Evolutionary conservation across 2,888 invertebrate genomes (phyloP).

Genomic region (Pimpla rufipes): DNA sequence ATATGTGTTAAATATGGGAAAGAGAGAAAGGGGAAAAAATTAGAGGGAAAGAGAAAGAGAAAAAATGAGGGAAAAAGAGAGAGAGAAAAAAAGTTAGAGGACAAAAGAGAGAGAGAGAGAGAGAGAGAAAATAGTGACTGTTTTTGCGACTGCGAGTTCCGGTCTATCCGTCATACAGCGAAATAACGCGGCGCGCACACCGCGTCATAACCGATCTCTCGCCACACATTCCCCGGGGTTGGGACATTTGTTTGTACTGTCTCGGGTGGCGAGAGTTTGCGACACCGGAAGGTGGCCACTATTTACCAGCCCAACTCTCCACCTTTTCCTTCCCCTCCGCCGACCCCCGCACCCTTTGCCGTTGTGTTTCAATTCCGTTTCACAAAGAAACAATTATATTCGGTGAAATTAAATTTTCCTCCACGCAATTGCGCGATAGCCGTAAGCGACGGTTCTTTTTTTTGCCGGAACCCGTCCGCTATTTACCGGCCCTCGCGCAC

Average conservation of each 20-base stretch:
- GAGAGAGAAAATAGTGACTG: conserved; percentile 14
- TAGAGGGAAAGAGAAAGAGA: background rate
- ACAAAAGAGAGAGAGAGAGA: conserved; percentile 4
- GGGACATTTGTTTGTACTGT: conserved; percentile 52
- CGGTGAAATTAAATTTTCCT: background rate
- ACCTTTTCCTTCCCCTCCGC: conserved; percentile 40
- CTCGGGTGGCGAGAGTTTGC: conserved; percentile 47
- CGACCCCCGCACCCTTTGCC: conserved; percentile 7
- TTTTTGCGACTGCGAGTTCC: conserved; percentile 32
- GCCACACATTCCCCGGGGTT: conserved; percentile 52
- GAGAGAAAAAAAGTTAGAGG: background rate
- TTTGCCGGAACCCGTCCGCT: no score
- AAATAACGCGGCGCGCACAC: background rate
- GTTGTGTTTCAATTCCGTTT: conserved; percentile 42
- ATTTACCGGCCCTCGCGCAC: no score
- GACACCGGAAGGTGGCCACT: conserved; percentile 55
- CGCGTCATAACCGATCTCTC: conserved; percentile 51
- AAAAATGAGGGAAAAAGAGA: background rate
- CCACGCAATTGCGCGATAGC: background rate
- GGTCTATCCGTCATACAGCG: conserved; percentile 30
- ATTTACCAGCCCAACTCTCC: conserved; percentile 22
- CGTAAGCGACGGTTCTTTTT: background rate
- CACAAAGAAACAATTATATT: conserved; percentile 45
- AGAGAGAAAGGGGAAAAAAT: background rate
- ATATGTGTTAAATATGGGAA: background rate